Percentiles rank a stretch among this genome's conserved stretches.
Conservation (phyloP, 2,113 vertebrate species). For the Scatophagus argus region DNA sequence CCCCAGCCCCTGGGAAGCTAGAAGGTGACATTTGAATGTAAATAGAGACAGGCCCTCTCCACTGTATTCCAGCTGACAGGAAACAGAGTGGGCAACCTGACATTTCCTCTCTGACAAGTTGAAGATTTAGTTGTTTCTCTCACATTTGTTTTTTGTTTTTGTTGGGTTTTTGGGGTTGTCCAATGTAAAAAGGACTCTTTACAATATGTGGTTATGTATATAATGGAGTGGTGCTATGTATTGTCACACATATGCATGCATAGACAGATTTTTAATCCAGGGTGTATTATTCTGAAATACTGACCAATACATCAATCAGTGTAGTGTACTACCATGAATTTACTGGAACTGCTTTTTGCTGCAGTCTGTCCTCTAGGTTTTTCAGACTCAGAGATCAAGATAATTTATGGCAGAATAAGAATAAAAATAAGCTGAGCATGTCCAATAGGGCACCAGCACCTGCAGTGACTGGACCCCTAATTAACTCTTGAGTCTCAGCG, state of each 20-base stretch:
- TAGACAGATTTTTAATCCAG: not conserved
- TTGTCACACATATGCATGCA: not conserved
- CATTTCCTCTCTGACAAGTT: conserved; percentile 21
- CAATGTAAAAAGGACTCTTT: conserved; percentile 19
- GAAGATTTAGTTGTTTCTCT: conserved; percentile 45
- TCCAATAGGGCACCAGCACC: conserved; percentile 37
- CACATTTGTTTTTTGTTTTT: conserved; percentile 45
- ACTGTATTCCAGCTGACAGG: conserved; percentile 62
- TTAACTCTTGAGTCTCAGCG: conserved; percentile 69
- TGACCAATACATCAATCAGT: conserved; percentile 3
- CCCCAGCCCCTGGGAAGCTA: conserved; percentile 58
- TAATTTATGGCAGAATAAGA: conserved; percentile 12
- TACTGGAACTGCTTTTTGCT: not conserved
- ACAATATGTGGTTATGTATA: not conserved
- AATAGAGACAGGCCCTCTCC: conserved; percentile 64
- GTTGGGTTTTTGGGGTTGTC: not conserved
- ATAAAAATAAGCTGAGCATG: conserved; percentile 26
- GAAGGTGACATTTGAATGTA: conserved; percentile 80
- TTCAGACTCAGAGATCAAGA: conserved; percentile 27
- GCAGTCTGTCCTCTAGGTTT: not conserved
- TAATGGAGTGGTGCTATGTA: not conserved
- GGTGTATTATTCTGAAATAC: not conserved
- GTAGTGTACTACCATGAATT: not conserved
- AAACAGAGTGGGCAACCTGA: conserved; percentile 49
- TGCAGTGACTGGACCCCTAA: conserved; percentile 57